Base-by-base conservation (phyloP, 2,113 vertebrate species). In the Philantomba maxwellii region DNA sequence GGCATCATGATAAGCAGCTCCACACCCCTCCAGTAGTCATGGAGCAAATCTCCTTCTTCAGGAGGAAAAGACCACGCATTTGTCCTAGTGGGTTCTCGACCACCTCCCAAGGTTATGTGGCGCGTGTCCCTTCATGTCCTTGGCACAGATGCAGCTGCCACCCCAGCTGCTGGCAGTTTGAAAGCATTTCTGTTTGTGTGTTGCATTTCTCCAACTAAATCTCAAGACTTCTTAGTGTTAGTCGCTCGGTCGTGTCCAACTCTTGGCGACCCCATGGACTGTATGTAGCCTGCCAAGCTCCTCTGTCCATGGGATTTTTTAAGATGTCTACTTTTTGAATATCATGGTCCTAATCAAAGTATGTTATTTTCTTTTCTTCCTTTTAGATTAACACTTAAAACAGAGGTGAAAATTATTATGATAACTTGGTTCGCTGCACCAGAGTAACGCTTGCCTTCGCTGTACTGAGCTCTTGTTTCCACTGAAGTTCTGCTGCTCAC, bases 351-450 rank as follows among this genome's bases (percentile, higher is more conserved):
- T 45, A 12, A 51, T 8, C 49, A 82, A 95, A 73, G 25, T 36
- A 14, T 66, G 73, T 57, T 73, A 49, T 51, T 66, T 58, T 45
- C 39, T 73, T 95, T 62, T 70, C 45, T 70, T 58, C 21, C 78
- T 66, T 86, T 33, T 60, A 47, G 49, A 49, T 77, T 58, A 78
- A 66, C 64, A 58, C 25, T 96, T 66, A 82, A 62, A 82, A 87
- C 23, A 12, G 53, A 82, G 15, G 28, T 36, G 28, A 51, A 77
- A 78, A 83, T 39, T 23, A 62, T 5, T 49, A 55, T 25, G 33
- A 82, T 43, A 53, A 55, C 36, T 39, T 28, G 28, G 28, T 58
- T 58, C 4, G 33, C 30, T 84, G 47, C 26, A 26, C 36, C 53
- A 45, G 19, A 88, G 36, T 49, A 21, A 58, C 3, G 19, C 43